Evolutionary conservation across 2,888 invertebrate genomes (phyloP).

Genomic region (Epiblema foenella): DNA sequence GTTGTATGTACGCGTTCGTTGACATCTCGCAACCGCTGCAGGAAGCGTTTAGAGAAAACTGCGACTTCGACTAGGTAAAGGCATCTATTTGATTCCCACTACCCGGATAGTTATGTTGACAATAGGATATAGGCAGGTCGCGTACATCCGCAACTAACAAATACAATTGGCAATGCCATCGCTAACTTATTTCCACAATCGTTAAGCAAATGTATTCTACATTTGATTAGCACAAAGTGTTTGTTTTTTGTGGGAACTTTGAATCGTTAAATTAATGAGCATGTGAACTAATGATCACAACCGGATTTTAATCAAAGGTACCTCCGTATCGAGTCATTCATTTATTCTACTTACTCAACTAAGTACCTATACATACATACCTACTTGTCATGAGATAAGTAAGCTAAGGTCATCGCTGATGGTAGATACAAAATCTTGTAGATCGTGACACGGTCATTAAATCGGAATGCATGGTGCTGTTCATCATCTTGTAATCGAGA

Average conservation of each 20-base stretch:
- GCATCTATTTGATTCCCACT: conserved; percentile 54
- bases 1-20: conserved; percentile 57
- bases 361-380: neutral
- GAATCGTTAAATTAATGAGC: conserved; percentile 6
- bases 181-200: conserved; percentile 19
- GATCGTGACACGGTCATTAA: conserved; percentile 51
- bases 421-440: conserved; percentile 21
- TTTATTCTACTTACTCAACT: neutral
- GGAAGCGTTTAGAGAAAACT: conserved; percentile 66
- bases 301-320: neutral
- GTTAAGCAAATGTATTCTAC: conserved; percentile 23
- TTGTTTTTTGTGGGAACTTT: conserved; percentile 32
- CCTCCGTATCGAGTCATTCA: neutral
- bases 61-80: conserved; percentile 45
- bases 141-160: conserved; percentile 37
- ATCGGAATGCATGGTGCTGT: conserved; percentile 33
- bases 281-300: conserved; percentile 5
- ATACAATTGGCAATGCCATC: conserved; percentile 26
- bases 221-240: conserved; percentile 28
- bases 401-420: conserved; percentile 39
- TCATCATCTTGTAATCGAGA: conserved; percentile 39
- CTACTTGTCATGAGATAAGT: conserved; percentile 5
- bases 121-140: conserved; percentile 47
- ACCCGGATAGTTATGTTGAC: conserved; percentile 55
- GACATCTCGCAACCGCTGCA: conserved; percentile 59